phyloP scores from a whole-genome alignment of 2,113 vertebrate genomes.

The Chloebia gouldiae region DNA sequence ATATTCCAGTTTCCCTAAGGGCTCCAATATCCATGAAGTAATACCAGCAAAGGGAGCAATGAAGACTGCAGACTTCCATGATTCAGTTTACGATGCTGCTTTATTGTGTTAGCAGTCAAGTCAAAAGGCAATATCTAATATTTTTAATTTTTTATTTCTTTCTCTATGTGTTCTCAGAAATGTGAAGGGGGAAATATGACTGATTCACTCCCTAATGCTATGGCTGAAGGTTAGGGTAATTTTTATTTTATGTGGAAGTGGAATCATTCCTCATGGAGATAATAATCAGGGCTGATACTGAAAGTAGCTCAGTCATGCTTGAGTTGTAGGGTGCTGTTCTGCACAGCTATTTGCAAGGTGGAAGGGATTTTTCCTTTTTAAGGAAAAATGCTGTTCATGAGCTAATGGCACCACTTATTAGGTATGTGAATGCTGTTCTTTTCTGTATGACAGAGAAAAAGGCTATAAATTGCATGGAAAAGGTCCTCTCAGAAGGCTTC shows the following conservation, averaged over 20 bases:
- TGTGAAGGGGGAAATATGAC: constrained; percentile 23
- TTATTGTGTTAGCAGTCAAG: constrained; percentile 77
- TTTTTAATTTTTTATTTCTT: constrained; percentile 72
- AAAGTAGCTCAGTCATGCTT: background rate
- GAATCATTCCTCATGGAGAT: constrained; percentile 18
- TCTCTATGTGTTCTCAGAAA: constrained; percentile 26
- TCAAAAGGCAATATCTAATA: constrained; percentile 73
- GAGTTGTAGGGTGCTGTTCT: background rate
- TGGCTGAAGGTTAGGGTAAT: constrained; percentile 40
- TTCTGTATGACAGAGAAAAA: background rate
- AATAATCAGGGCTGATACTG: constrained; percentile 13
- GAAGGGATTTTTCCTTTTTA: background rate
- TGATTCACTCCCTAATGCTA: constrained; percentile 7
- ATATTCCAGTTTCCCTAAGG: constrained; percentile 91
- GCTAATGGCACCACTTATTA: background rate
- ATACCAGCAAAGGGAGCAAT: constrained; percentile 78
- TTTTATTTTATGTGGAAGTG: constrained; percentile 18
- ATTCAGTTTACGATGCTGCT: constrained; percentile 68
- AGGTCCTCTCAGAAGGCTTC: background rate
- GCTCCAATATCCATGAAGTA: constrained; percentile 84
- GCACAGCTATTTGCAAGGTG: background rate
- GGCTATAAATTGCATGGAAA: background rate
- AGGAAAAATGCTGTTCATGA: background rate
- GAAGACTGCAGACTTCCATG: constrained; percentile 71
- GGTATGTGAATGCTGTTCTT: background rate